Conservation (phyloP, 2,113 vertebrate species). For the Pipa parva region DNA sequence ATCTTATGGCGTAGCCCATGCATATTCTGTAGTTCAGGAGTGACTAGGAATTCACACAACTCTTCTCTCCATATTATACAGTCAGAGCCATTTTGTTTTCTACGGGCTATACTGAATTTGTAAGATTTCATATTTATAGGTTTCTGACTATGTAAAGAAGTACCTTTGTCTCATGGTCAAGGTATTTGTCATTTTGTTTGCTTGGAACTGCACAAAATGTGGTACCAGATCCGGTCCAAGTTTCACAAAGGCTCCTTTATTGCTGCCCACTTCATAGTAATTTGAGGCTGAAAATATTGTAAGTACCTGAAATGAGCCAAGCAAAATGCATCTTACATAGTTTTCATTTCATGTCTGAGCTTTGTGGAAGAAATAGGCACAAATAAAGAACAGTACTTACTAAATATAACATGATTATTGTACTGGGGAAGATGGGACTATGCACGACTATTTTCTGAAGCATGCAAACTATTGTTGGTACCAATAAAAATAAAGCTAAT, state of each 20-base stretch:
- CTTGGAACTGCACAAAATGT: slow-evolving; percentile 84
- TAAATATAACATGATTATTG: no score
- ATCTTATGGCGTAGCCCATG: no score
- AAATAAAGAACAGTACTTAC: no score
- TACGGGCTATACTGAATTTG: background rate
- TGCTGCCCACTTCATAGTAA: slow-evolving; percentile 90
- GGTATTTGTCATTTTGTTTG: slow-evolving; percentile 66
- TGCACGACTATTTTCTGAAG: no score
- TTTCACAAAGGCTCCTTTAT: slow-evolving; percentile 86
- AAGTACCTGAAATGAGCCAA: slow-evolving; percentile 81
- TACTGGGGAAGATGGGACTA: no score
- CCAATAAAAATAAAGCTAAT: no score
- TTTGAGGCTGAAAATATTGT: slow-evolving; percentile 97
- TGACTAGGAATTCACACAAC: no score
- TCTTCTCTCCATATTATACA: background rate
- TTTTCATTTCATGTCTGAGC: no score
- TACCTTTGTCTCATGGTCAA: slow-evolving; percentile 87
- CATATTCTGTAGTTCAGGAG: no score
- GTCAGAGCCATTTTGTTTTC: background rate
- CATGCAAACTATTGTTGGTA: no score
- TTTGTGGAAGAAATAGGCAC: no score
- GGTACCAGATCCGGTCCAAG: slow-evolving; percentile 79
- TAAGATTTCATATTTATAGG: background rate
- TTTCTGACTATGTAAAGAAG: slow-evolving; percentile 31
- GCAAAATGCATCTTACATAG: no score